Conservation (phyloP, 35 echinoderm and acorn worm species). For the Ophioderma brevispina region DNA sequence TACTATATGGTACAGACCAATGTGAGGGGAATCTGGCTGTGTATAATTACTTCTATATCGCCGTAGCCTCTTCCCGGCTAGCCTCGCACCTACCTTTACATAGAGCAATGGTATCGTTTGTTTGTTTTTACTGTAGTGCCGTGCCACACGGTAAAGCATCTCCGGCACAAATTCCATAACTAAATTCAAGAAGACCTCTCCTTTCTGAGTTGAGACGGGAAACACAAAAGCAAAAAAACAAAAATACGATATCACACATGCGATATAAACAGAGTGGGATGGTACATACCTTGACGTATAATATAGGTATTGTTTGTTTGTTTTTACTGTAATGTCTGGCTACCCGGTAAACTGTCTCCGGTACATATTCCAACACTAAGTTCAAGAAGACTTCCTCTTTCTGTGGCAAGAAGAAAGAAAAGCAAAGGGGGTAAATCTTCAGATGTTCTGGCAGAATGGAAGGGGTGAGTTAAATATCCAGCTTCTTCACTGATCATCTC, state of each 20-base stretch:
- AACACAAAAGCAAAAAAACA: neutral
- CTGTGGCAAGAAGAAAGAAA: slow-evolving; percentile 42
- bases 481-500: no score
- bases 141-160: slow-evolving; percentile 93
- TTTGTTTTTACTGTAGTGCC: slow-evolving; percentile 98
- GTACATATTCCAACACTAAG: slow-evolving; percentile 97
- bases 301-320: slow-evolving; percentile 98
- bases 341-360: slow-evolving; percentile 99
- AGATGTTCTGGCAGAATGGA: no score
- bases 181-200: slow-evolving; percentile 97
- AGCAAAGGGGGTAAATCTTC: no score
- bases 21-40: no score
- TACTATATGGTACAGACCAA: no score
- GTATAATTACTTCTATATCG: no score
- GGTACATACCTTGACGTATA: slow-evolving; percentile 95
- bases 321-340: slow-evolving; percentile 98
- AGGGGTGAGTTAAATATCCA: no score
- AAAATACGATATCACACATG: neutral
- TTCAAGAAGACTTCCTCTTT: slow-evolving; percentile 99
- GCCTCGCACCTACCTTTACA: slow-evolving; percentile 88
- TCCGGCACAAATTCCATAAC: slow-evolving; percentile 99
- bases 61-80: no score
- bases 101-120: slow-evolving; percentile 97
- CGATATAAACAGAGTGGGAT: neutral
- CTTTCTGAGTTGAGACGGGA: slow-evolving; percentile 54